Evolutionary conservation across 23 tunicate species (phyloP).

Genomic region (Aplidium turbinatum): DNA sequence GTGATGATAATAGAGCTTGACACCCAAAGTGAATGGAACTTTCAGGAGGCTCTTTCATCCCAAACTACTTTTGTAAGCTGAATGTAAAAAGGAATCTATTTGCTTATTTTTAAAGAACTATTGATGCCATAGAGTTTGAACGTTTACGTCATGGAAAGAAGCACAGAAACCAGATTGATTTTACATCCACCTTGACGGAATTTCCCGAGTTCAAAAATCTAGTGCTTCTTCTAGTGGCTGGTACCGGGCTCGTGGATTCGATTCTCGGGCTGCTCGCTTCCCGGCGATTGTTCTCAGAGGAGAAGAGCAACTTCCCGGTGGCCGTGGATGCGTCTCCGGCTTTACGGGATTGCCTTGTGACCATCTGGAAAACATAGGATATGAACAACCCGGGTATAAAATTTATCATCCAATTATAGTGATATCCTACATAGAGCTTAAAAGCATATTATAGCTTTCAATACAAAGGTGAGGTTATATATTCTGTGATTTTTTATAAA

Average conservation of each 20-base stretch:
- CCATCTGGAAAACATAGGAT: constrained; percentile 54
- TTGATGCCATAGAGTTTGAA: too few relatives aligned
- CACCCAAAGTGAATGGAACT: too few relatives aligned
- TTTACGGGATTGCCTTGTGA: constrained; percentile 77
- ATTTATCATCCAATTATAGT: not conserved
- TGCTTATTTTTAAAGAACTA: too few relatives aligned
- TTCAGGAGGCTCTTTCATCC: too few relatives aligned
- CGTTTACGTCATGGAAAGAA: not conserved
- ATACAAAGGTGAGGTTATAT: too few relatives aligned
- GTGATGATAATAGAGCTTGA: too few relatives aligned
- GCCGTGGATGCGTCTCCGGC: constrained; percentile 44
- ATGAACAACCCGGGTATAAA: too few relatives aligned
- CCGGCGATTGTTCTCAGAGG: constrained; percentile 76
- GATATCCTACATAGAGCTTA: too few relatives aligned
- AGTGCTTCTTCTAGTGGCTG: constrained; percentile 61
- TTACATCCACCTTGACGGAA: constrained; percentile 61
- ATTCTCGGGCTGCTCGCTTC: constrained; percentile 23
- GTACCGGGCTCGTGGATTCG: constrained; percentile 5
- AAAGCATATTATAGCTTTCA: too few relatives aligned
- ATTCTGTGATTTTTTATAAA: too few relatives aligned
- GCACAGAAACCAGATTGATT: not conserved
- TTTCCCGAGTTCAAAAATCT: constrained; percentile 58
- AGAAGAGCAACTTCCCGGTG: constrained; percentile 65
- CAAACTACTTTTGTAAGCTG: too few relatives aligned
- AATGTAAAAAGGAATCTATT: too few relatives aligned